These are phyloP conservation scores for Muscicapa comitata DNA, from an alignment of 2,797 vertebrate genomes.

Conservation along the genomic window DNA sequence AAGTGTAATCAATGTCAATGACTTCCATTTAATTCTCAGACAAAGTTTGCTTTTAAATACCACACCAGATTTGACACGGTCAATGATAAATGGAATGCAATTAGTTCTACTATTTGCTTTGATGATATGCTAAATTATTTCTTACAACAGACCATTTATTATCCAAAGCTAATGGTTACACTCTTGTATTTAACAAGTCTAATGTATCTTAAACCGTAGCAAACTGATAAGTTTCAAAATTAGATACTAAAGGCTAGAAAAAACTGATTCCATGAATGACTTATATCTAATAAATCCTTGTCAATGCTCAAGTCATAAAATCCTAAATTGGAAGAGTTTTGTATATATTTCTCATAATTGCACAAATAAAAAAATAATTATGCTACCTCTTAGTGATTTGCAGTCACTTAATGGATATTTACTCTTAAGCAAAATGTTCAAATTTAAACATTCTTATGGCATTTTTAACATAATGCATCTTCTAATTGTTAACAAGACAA, in stretches of 20 bases:
- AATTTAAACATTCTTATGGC: background rate
- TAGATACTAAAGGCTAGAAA: background rate
- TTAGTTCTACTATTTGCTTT: conserved; percentile 64
- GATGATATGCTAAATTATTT: conserved; percentile 63
- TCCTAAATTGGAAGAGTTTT: background rate
- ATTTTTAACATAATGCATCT: background rate
- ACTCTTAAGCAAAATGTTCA: background rate
- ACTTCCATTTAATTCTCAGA: conserved; percentile 32
- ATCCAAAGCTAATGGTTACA: conserved; percentile 31
- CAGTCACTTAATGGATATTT: background rate
- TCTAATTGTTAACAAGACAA: background rate
- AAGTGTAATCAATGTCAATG: conserved; percentile 10
- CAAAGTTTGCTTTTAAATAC: conserved; percentile 49
- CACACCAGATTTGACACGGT: conserved; percentile 14
- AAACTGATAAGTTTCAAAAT: conserved; percentile 32
- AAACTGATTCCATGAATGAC: background rate
- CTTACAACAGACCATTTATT: conserved; percentile 58
- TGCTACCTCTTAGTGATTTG: background rate
- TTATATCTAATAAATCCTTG: background rate
- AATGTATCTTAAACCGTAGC: background rate
- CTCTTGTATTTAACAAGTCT: conserved; percentile 3
- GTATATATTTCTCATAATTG: background rate
- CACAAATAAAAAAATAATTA: background rate
- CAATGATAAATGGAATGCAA: conserved; percentile 46
- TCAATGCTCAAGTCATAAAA: background rate